These are phyloP conservation scores for Eupithecia vulgata DNA, from an alignment of 2,888 invertebrate genomes.

Conservation along the genomic window DNA sequence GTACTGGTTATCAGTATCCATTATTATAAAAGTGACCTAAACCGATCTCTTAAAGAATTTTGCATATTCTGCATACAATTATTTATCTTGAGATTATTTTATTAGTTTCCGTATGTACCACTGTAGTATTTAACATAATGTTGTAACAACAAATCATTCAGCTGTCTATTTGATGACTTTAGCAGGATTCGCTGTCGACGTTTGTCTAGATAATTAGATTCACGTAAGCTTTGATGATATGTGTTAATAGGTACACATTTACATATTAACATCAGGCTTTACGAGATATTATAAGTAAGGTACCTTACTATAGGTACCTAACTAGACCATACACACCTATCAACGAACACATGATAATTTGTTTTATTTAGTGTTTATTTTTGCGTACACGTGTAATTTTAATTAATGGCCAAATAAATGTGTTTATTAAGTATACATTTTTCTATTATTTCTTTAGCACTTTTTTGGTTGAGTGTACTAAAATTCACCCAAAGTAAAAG, in stretches of 20 bases:
- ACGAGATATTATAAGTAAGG: background rate
- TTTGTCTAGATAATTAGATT: slow-evolving; percentile 17
- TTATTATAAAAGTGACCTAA: background rate
- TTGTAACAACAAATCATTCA: slow-evolving; percentile 13
- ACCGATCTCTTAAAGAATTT: background rate
- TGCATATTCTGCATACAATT: background rate
- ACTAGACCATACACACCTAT: background rate
- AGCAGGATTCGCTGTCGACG: slow-evolving; percentile 10
- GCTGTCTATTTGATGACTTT: slow-evolving; percentile 15
- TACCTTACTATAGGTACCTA: background rate
- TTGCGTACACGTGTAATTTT: too few relatives aligned
- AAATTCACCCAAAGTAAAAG: too few relatives aligned
- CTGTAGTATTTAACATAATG: background rate
- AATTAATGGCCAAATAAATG: too few relatives aligned
- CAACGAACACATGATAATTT: too few relatives aligned
- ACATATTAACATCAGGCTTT: background rate
- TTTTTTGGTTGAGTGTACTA: too few relatives aligned
- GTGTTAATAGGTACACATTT: slow-evolving; percentile 2
- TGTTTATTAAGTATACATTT: too few relatives aligned
- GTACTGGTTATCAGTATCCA: background rate
- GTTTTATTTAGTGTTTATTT: too few relatives aligned
- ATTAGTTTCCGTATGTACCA: background rate
- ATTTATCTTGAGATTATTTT: background rate
- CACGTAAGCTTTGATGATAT: slow-evolving; percentile 10
- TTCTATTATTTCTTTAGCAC: too few relatives aligned